A percentile compares a stretch with the other conserved stretches of the same genome.
Conservation (phyloP, 2,797 vertebrate species). For the Falco biarmicus region DNA sequence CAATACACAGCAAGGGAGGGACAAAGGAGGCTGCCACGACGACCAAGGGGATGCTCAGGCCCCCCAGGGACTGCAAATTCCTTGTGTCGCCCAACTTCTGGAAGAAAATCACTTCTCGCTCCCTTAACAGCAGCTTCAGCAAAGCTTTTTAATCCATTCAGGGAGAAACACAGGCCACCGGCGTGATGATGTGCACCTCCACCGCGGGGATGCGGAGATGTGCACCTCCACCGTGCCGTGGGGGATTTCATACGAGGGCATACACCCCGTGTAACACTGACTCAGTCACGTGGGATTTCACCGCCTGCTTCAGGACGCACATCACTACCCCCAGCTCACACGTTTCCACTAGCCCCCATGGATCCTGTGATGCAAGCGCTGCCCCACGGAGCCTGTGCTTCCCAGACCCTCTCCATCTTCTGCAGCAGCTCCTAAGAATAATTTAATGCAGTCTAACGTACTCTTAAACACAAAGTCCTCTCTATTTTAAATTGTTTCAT, state of each 20-base stretch:
- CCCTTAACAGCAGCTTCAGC: not conserved
- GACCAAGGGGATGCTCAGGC: not conserved
- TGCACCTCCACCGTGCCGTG: not conserved
- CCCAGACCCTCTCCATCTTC: not conserved
- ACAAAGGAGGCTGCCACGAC: not conserved
- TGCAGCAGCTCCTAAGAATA: not conserved
- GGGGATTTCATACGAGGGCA: not conserved
- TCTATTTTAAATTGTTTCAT: not conserved
- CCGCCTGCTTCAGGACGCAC: not conserved
- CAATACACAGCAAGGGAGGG: not conserved
- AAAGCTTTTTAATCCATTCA: fast-evolving
- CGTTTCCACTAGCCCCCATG: fast-evolving
- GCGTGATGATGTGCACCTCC: too few species aligned
- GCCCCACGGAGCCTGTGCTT: fast-evolving
- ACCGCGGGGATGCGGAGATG: too few species aligned
- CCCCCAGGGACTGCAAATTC: not conserved
- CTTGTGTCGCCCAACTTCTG: too few species aligned
- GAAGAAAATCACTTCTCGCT: not conserved
- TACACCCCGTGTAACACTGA: not conserved
- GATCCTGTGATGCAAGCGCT: not conserved
- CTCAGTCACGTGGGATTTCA: not conserved
- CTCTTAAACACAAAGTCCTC: not conserved
- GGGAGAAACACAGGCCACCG: not conserved
- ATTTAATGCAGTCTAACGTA: not conserved
- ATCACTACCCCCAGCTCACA: fast-evolving